Evolutionary conservation across 2,888 invertebrate species (phyloP).

Genomic region (Euzophera pinguis): DNA sequence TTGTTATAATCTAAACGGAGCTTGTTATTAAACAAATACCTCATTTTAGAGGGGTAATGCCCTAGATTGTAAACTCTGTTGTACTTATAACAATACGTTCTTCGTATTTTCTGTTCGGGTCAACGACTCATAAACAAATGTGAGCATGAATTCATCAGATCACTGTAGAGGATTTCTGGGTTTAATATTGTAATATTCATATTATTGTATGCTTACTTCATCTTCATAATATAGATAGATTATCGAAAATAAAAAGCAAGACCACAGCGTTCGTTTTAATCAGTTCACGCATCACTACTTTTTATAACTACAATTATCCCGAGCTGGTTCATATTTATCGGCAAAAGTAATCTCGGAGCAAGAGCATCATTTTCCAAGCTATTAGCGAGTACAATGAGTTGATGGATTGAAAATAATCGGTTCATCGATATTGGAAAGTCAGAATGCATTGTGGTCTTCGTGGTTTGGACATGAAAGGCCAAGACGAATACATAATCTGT

Average conservation of each 20-base stretch:
- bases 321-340: conserved; percentile 20
- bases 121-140: conserved; percentile 67
- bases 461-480: conserved; percentile 6
- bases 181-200: background rate
- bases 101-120: conserved; percentile 60
- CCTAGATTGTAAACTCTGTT: conserved; percentile 66
- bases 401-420: conserved; percentile 25
- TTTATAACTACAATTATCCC: conserved; percentile 11
- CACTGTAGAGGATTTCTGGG: conserved; percentile 2
- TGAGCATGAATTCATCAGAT: conserved; percentile 37
- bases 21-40: conserved; percentile 65
- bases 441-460: conserved; percentile 20
- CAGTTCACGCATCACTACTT: conserved; percentile 11
- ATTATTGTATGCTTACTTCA: background rate
- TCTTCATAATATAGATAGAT: background rate
- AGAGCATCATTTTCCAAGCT: conserved; percentile 25
- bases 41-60: conserved; percentile 69
- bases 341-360: conserved; percentile 21
- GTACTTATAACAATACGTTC: conserved; percentile 62
- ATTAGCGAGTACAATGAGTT: conserved; percentile 33
- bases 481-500: conserved; percentile 11
- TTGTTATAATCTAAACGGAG: conserved; percentile 56
- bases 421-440: conserved; percentile 26
- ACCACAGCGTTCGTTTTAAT: conserved; percentile 6
- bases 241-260: background rate